Conservation (phyloP, 2,888 invertebrate genomes). For the Drosophila glabriapex region DNA sequence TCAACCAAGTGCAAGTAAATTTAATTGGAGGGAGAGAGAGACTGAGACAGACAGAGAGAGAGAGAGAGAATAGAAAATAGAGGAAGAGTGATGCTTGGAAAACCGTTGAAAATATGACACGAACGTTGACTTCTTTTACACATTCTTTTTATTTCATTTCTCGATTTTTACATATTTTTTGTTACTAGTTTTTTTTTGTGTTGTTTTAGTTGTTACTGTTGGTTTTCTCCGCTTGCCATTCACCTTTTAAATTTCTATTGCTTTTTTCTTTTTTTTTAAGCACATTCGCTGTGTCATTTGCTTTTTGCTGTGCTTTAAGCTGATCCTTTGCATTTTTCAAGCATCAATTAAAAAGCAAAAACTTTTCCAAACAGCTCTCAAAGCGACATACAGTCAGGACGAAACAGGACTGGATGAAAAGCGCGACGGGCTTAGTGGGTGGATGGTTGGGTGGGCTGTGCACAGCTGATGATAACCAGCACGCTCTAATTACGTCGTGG, state of each 20-base stretch:
- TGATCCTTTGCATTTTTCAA: slow-evolving; percentile 48
- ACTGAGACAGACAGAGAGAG: not conserved
- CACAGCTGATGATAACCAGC: slow-evolving; percentile 20
- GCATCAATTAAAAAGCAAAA: slow-evolving; percentile 64
- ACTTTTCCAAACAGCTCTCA: slow-evolving; percentile 32
- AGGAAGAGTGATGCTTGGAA: slow-evolving; percentile 9
- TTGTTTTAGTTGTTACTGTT: not conserved
- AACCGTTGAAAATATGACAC: slow-evolving; percentile 53
- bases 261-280: slow-evolving; percentile 33
- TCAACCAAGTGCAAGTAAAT: slow-evolving; percentile 55
- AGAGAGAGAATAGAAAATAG: not conserved
- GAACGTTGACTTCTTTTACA: slow-evolving; percentile 32
- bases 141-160: slow-evolving; percentile 7
- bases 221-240: slow-evolving; percentile 44
- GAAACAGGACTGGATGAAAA: slow-evolving; percentile 5
- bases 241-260: slow-evolving; percentile 44
- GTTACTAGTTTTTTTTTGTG: not conserved
- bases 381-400: not conserved
- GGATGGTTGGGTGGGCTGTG: not conserved
- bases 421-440: not conserved
- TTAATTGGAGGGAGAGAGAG: slow-evolving; percentile 29
- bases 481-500: slow-evolving; percentile 44
- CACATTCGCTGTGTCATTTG: slow-evolving; percentile 21
- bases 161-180: not conserved
- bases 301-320: slow-evolving; percentile 46